Base-by-base conservation (phyloP, 2,888 invertebrate species). In the Trissoscelio sp. region DNA sequence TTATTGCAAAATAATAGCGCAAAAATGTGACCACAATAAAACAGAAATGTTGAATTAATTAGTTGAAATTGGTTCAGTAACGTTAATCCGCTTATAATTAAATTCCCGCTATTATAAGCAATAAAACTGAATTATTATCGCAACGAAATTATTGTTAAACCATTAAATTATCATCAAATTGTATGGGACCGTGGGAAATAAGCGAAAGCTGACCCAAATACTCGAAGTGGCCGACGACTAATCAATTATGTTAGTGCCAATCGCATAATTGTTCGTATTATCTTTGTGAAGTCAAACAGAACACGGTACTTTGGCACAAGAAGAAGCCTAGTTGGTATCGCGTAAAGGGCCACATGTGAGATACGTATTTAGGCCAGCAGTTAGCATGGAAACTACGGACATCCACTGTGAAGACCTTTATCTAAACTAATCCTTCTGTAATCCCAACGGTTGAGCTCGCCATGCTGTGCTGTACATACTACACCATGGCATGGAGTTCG, bases 381-480 rank as follows among this genome's bases (percentile, higher is more conserved):
- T 90, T 89, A 88, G 88, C 88, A 88, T 85, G 84, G 88, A 87
- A 89, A 88, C 87, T 87, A 85, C 85, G 83, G 86, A 87, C 84
- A 87, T 87, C 85, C 85, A 86, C 85, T 86, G 83, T 60, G 70
- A 83, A 80, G 83, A 84, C 86, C 86, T 87, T 90, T 89, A 89
- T 90, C 89, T 89, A 87, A 88, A 88, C 88, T 89, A 88, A 89
- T 90, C 88, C 85, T 84, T 70, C 81, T 84, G 85, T 88, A 88
- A 89, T 88, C 87, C 86, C 83, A 73, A 69, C 62, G 82, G 75
- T 85, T 79, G 77, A 77, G 79, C 75, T 60, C 62, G 73, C 75
- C 46, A 55, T 72, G 77, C 73, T 58, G n/a, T n/a, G 37, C 79
- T 66, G 58, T 77, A 82, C 75, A 53, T 72, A 53, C 60, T 70